Base-by-base conservation (phyloP, 2,113 vertebrate species). In the Natator depressus region DNA sequence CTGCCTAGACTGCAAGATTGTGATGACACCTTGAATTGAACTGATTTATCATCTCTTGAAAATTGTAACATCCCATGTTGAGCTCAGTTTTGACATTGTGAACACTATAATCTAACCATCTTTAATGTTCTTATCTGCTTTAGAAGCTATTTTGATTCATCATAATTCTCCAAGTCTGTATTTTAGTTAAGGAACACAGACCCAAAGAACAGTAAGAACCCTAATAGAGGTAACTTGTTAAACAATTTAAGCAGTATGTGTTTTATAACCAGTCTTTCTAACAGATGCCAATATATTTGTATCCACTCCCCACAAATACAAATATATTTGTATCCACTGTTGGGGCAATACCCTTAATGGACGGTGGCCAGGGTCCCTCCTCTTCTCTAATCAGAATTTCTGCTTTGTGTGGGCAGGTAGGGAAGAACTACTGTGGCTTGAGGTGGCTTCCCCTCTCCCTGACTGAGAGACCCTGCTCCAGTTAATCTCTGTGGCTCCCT, bases 241-340 rank as follows among this genome's bases (percentile, higher is more conserved):
- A 59, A 12, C 25, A 75, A 42, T 54, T 31, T 22, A 31, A 75
- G 51, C 0, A 2, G 29, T 82, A 83, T 10, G 11, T 59, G 29
- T 17, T 38, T 92, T 80, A 86, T 38, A 78, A 80, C 75, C 50
- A 59, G 46, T 13, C 25, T 50, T 90, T 13, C 57, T 80, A 46
- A 53, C 35, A n/a, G 47, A 51, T 22, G 17, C 19, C 22, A 6
- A 0, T 38, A 0, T 27, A 46, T 6, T 19, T 2, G 0, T 46
- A 69, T 10, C 3, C 0, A 47, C 31, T 83, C 54, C 4, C 29
- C 50, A n/a, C n/a, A n/a, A n/a, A n/a, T n/a, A n/a, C n/a, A n/a
- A 6, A 0, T 38, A 0, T 27, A 46, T 6, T 19, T 2, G 0
- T 46, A 69, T 10, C 3, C 53, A 47, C 11, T 0, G 0, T 22